These are phyloP conservation scores for Sciurus carolinensis DNA, from an alignment of 2,797 vertebrate genomes.

Conservation along the genomic window DNA sequence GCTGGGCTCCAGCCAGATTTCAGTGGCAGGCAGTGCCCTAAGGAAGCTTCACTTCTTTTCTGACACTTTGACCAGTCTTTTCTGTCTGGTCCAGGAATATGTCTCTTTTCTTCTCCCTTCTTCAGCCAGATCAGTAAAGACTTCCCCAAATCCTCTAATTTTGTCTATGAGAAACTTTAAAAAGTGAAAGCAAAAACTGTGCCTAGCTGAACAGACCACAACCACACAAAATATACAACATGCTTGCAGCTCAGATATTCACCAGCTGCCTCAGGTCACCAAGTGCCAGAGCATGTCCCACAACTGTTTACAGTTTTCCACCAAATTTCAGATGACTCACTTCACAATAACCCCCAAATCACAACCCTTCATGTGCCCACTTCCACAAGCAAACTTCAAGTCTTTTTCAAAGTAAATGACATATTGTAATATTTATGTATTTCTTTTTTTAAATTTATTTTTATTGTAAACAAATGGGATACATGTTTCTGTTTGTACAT, in stretches of 20 bases:
- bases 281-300: background rate
- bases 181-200: background rate
- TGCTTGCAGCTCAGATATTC: too few relatives aligned
- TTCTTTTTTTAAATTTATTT: background rate
- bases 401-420: background rate
- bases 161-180: background rate
- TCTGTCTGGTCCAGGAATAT: background rate
- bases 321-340: background rate
- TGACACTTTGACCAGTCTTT: background rate
- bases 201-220: too few relatives aligned
- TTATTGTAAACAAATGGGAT: too few relatives aligned
- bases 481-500: too few relatives aligned
- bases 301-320: fast-evolving
- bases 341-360: background rate
- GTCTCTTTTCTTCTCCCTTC: background rate
- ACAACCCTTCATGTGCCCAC: background rate
- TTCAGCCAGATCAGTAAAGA: background rate
- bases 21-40: background rate
- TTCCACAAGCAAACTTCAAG: background rate
- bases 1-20: background rate
- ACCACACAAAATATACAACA: too few relatives aligned
- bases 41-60: background rate
- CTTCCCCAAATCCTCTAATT: background rate
- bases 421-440: background rate
- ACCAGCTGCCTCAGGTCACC: too few relatives aligned